Evolutionary conservation across 37 sponge, comb jelly and placozoan species (phyloP).

Genomic region (Haliclona indistincta): DNA sequence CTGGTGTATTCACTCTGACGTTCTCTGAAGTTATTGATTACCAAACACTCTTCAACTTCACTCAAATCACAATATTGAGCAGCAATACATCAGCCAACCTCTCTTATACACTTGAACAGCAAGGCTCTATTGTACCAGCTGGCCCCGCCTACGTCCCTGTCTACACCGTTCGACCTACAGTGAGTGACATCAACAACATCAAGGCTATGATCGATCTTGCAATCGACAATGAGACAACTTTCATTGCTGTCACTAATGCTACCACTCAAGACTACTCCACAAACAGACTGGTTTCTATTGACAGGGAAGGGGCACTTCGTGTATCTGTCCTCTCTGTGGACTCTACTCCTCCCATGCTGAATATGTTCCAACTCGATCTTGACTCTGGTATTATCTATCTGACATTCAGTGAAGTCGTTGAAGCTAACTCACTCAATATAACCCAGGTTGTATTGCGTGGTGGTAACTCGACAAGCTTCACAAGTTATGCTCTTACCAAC

Average conservation of each 20-base stretch:
- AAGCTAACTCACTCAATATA: conserved; percentile 58
- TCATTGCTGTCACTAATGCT: conserved; percentile 46
- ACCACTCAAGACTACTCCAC: conserved; percentile 60
- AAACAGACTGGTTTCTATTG: conserved; percentile 22
- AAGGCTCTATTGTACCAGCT: conserved; percentile 29
- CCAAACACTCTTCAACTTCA: conserved; percentile 60
- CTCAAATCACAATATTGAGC: conserved; percentile 67
- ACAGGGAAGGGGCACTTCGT: conserved; percentile 28
- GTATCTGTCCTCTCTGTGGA: conserved; percentile 49
- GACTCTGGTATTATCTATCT: conserved; percentile 56
- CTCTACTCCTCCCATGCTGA: conserved; percentile 42
- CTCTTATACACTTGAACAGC: conserved; percentile 40
- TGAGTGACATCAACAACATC: conserved; percentile 60
- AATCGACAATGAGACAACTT: conserved; percentile 47
- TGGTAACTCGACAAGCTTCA: neutral
- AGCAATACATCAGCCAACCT: conserved; percentile 19
- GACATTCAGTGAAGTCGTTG: conserved; percentile 74
- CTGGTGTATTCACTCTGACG: conserved; percentile 65
- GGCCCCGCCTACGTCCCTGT: conserved; percentile 46
- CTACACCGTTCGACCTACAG: conserved; percentile 53
- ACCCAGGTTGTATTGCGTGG: conserved; percentile 32
- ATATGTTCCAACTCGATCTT: conserved; percentile 63
- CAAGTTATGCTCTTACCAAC: conserved; percentile 46
- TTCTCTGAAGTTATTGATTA: conserved; percentile 87
- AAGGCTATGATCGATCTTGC: conserved; percentile 78